Evolutionary conservation across 2,113 vertebrate genomes (phyloP).

Genomic region (Caranx melampygus): DNA sequence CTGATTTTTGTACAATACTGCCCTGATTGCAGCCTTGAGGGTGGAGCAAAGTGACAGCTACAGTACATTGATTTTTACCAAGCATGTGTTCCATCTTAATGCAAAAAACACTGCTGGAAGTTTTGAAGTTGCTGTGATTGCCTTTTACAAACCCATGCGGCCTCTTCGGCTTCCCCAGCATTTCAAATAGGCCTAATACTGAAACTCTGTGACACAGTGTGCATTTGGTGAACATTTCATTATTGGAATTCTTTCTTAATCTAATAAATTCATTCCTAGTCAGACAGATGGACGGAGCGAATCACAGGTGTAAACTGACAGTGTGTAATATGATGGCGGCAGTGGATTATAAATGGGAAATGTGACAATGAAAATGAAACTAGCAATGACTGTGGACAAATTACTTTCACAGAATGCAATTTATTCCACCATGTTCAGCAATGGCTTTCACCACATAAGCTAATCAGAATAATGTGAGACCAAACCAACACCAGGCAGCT

Average conservation of each 20-base stretch:
- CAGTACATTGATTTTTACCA: constrained; percentile 5
- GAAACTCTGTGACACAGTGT: neutral
- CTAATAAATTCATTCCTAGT: neutral
- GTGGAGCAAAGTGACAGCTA: neutral
- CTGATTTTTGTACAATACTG: neutral
- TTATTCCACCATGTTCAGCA: constrained; percentile 32
- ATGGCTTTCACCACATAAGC: constrained; percentile 18
- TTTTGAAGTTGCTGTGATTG: neutral
- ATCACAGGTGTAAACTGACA: neutral
- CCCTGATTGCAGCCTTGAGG: constrained; percentile 9
- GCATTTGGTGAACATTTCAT: neutral
- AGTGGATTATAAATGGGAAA: constrained; percentile 21
- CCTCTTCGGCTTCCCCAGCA: neutral
- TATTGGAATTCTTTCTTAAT: neutral
- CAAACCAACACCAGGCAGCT: constrained; percentile 30
- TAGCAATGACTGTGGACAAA: constrained; percentile 11
- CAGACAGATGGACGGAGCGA: neutral
- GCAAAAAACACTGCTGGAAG: too few relatives aligned
- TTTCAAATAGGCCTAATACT: neutral
- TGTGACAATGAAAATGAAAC: constrained; percentile 26
- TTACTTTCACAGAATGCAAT: constrained; percentile 39
- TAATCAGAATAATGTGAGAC: constrained; percentile 41
- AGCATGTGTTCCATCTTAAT: neutral
- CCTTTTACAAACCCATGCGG: neutral
- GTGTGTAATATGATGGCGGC: constrained; percentile 1